Conservation (phyloP, 2,888 invertebrate genomes). For the Andricus quercusramuli region DNA sequence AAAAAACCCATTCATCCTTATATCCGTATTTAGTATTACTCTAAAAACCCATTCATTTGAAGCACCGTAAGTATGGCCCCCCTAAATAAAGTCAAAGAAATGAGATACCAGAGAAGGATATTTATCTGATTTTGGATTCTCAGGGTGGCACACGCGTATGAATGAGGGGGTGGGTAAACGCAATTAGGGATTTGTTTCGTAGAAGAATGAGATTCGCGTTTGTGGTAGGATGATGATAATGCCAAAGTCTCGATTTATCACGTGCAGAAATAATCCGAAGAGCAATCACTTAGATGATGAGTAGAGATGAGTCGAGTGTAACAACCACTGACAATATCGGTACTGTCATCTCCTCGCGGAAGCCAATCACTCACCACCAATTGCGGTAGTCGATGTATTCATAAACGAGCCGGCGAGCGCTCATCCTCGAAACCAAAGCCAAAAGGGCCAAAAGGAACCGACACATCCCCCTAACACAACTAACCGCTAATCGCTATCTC, state of each 20-base stretch:
- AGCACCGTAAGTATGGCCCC: no score
- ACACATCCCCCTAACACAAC: not conserved
- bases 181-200: constrained; percentile 45
- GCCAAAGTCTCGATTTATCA: constrained; percentile 60
- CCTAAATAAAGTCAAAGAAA: constrained; percentile 22
- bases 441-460: not conserved
- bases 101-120: constrained; percentile 10
- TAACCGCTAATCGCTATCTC: constrained; percentile 12
- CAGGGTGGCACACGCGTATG: constrained; percentile 22
- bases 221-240: not conserved
- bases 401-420: constrained; percentile 22
- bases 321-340: constrained; percentile 64
- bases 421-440: constrained; percentile 39
- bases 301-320: constrained; percentile 53
- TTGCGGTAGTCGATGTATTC: constrained; percentile 43
- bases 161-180: constrained; percentile 14
- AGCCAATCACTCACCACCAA: constrained; percentile 72
- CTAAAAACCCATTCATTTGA: no score
- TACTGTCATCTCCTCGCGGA: constrained; percentile 70
- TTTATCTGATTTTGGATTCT: constrained; percentile 22
- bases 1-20: no score
- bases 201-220: constrained; percentile 41
- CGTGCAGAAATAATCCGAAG: constrained; percentile 71
- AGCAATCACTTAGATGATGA: constrained; percentile 68
- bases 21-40: no score